phyloP scores from a whole-genome alignment of 2,888 invertebrate species.

The Drosophila acutilabella region DNA sequence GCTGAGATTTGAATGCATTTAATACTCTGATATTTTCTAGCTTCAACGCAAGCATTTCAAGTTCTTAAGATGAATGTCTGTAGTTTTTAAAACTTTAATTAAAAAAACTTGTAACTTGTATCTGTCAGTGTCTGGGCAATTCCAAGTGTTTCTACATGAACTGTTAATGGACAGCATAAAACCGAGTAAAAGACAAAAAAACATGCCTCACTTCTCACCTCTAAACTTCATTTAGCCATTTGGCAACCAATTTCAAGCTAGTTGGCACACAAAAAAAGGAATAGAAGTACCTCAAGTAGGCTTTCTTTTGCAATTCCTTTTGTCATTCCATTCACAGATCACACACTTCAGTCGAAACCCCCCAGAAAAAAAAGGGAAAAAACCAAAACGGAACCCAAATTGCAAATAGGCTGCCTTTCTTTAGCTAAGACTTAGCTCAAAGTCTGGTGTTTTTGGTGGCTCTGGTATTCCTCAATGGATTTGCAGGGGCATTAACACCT shows the following conservation, averaged over 20 bases:
- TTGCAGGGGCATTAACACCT: slow-evolving; percentile 56
- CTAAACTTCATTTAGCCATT: slow-evolving; percentile 46
- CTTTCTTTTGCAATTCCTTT: slow-evolving; percentile 21
- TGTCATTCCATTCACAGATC: slow-evolving; percentile 29
- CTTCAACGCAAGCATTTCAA: too few species aligned
- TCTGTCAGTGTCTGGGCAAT: not conserved
- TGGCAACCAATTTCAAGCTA: slow-evolving; percentile 30
- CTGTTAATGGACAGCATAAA: slow-evolving; percentile 19
- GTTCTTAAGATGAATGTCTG: too few species aligned
- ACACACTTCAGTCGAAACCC: slow-evolving; percentile 18
- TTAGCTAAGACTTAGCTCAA: slow-evolving; percentile 68
- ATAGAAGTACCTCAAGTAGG: slow-evolving; percentile 9
- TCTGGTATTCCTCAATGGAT: slow-evolving; percentile 36
- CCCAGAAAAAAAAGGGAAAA: slow-evolving; percentile 11
- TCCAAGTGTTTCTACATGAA: not conserved
- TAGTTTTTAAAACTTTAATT: too few species aligned
- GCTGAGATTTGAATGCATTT: too few species aligned
- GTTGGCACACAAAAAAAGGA: not conserved
- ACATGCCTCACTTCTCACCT: slow-evolving; percentile 7
- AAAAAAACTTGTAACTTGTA: too few species aligned
- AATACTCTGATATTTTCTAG: too few species aligned
- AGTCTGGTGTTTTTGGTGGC: slow-evolving; percentile 32
- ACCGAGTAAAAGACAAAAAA: not conserved
- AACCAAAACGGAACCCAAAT: slow-evolving; percentile 27
- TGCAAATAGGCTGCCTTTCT: slow-evolving; percentile 47